Base-by-base conservation (phyloP, 1,140 invertebrate genomes). In the Drosophila ananassae region DNA sequence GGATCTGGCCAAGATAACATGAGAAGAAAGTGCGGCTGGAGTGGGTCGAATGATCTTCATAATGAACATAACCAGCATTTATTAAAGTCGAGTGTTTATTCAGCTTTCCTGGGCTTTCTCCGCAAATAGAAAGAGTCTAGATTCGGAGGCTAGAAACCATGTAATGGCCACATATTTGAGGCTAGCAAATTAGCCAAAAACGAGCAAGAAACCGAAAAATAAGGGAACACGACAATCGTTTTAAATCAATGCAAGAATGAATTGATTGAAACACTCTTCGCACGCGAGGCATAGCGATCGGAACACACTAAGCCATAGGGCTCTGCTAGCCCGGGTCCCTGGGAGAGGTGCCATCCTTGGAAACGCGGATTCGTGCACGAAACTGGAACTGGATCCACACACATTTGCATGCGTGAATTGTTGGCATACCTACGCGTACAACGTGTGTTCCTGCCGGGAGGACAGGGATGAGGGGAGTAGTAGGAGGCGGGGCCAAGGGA, bases 381-480 rank as follows among this genome's bases (percentile, higher is more conserved):
- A 77, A 76, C 57, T 72, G 74, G 53, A 87, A 89, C 74, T 82
- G 73, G 60, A 71, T 59, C 63, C 81, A 58, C 57, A 64, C 51
- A 83, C 71, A 87, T 87, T 87, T 91, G 81, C 84, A 90, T 91
- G 79, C 79, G 79, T 90, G 68, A 82, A 83, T 91, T 80, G 82
- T 74, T 89, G 77, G 79, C 77, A 91, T 91, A 87, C 90, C 90
- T 91, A 91, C 90, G 90, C 90, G 91, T 76, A 66, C 72, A 51
- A 58, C 56, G 77, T 80, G 76, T 77, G 41, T 44, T 21, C 13
- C 72, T 67, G 53, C 60, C 56, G 30, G 7, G 41, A 13, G n/a
- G 5, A 17, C 17, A 12, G 17, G 8, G 41, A 2, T 1, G 8
- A 12, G 7, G 41, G 8, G 13, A 2, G 34, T 4, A 12, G 41